Base-by-base conservation (phyloP, 2,113 vertebrate species). In the Corvus cornix region DNA sequence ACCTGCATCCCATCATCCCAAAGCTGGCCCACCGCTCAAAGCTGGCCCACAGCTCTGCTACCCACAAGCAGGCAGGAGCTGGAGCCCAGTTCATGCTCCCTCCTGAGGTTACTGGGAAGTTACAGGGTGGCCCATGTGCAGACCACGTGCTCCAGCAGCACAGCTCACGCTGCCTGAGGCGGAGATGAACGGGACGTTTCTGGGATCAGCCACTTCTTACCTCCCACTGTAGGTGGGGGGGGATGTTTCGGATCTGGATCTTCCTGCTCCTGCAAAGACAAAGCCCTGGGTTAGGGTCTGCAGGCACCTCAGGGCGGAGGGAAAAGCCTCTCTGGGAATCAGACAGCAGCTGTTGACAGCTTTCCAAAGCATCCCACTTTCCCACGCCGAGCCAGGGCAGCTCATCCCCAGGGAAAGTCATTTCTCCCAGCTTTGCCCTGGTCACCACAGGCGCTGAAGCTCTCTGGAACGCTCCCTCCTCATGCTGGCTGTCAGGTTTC, bases 241-340 rank as follows among this genome's bases (percentile, higher is more conserved):
- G 99, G 95, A 99, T 99, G 97, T 99, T 99, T 97, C 99, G 98
- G 97, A 99, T 99, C 98, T 99, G 99, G 97, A 99, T 99, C 98
- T 99, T 99, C 94, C 99, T 98, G 98, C 99, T 99, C 98, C 99
- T 99, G 98, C 97, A 77, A 97, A 94, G 80, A 97, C 27, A 97
- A 95, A 95, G 93, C 37, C 69, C 87, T 1, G 27, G 31, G 81
- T 92, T 35, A 41, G 24, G 48, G 52, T 55, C 43, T 85, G 67
- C 51, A 56, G 66, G 44, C 33, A 64, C 1, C 8, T 59, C 7
- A 15, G 16, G 6, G 76, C 7, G 13, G 22, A 46, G 31, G 23
- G 35, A 30, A 73, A 64, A 48, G 51, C 72, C 37, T 74, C 80
- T 52, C 22, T 2, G 12, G 75, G 48, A 23, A 84, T 7, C 33